Conservation (phyloP, 2,113 vertebrate genomes). For the Triplophysa dalaica region DNA sequence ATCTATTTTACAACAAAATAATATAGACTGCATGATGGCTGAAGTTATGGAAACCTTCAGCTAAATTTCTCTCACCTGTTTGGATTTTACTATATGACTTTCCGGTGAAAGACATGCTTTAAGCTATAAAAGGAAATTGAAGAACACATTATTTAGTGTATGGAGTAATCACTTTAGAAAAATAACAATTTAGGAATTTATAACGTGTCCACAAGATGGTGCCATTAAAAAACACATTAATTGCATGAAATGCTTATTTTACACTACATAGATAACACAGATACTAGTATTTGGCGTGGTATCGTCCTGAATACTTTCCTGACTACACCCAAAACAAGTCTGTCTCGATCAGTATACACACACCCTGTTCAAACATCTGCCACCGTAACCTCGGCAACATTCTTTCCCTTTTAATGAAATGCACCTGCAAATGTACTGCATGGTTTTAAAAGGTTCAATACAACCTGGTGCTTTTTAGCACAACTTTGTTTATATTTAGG, state of each 20-base stretch:
- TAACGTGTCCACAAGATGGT: constrained; percentile 23
- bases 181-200: too few species aligned
- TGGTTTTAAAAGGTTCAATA: too few species aligned
- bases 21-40: neutral
- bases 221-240: neutral
- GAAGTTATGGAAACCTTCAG: neutral
- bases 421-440: neutral
- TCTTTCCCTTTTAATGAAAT: constrained; percentile 42
- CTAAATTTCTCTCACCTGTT: constrained; percentile 16
- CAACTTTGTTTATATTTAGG: too few species aligned
- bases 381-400: constrained; percentile 58
- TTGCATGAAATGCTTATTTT: neutral
- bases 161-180: neutral
- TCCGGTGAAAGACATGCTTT: constrained; percentile 33
- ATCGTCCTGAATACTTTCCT: constrained; percentile 37
- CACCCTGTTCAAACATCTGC: constrained; percentile 70
- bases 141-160: neutral
- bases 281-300: neutral
- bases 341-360: constrained; percentile 64
- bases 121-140: constrained; percentile 6
- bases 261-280: neutral
- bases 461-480: too few species aligned
- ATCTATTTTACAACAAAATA: neutral
- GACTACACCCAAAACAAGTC: constrained; percentile 65
- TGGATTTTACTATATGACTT: constrained; percentile 9